Evolutionary conservation across 2,888 invertebrate genomes (phyloP).

Genomic region (Diogma glabrata): DNA sequence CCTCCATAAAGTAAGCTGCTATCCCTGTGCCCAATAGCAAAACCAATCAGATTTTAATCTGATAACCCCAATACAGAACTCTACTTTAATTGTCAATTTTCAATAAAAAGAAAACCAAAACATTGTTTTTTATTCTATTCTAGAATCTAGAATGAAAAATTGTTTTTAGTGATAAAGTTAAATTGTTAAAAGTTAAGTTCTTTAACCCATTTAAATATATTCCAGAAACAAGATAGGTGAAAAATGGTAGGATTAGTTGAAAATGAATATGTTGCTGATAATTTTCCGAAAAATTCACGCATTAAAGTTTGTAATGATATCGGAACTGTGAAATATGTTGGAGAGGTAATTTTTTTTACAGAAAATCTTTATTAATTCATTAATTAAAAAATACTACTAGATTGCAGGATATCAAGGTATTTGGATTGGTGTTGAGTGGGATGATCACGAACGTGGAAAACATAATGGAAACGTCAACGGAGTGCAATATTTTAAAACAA

Average conservation of each 20-base stretch:
- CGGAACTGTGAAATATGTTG: constrained; percentile 65
- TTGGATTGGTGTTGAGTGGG: constrained; percentile 98
- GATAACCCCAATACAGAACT: too few relatives aligned
- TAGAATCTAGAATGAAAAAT: too few relatives aligned
- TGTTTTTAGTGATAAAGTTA: too few relatives aligned
- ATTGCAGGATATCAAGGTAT: constrained; percentile 54
- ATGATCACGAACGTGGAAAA: constrained; percentile 76
- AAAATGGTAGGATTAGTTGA: constrained; percentile 10
- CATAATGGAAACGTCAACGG: constrained; percentile 82
- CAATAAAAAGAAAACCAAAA: too few relatives aligned
- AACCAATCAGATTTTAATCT: too few relatives aligned
- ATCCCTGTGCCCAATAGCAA: too few relatives aligned
- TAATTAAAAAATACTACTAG: constrained; percentile 20
- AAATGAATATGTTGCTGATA: not conserved
- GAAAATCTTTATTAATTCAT: not conserved
- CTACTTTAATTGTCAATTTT: too few relatives aligned
- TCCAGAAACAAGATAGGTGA: too few relatives aligned
- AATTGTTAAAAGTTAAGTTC: too few relatives aligned
- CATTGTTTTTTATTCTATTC: too few relatives aligned
- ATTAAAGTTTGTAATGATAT: constrained; percentile 31
- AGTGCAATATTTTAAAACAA: constrained; percentile 66
- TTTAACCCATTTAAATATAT: too few relatives aligned
- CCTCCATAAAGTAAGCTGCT: too few relatives aligned
- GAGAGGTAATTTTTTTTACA: constrained; percentile 37
- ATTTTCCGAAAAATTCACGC: constrained; percentile 31